phyloP scores from a whole-genome alignment of 1,140 invertebrate species.

The Plodia interpunctella region DNA sequence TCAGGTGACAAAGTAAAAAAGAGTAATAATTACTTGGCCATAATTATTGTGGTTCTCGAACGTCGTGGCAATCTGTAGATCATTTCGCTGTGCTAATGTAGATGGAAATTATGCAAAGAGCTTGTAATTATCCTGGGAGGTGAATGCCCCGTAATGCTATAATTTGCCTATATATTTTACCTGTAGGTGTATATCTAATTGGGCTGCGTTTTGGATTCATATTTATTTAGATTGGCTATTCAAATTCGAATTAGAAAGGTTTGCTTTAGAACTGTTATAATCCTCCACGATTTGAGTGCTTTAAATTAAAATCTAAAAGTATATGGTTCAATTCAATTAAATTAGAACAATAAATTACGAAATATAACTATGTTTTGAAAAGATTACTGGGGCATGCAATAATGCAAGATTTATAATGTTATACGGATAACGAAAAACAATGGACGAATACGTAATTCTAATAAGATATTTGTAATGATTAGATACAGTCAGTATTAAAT shows the following conservation, averaged over 20 bases:
- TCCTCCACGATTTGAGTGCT: too few species aligned
- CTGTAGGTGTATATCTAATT: constrained; percentile 10
- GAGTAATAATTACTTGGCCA: constrained; percentile 40
- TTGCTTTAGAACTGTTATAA: too few species aligned
- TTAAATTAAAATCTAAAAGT: too few species aligned
- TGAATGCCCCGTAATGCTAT: constrained; percentile 50
- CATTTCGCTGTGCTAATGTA: constrained; percentile 60
- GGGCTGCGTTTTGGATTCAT: not conserved
- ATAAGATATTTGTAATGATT: not conserved
- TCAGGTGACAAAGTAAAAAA: constrained; percentile 48
- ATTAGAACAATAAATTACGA: not conserved
- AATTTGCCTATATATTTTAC: constrained; percentile 43
- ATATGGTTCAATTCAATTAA: not conserved
- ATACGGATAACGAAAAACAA: not conserved
- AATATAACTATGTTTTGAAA: not conserved
- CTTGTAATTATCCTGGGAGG: constrained; percentile 52
- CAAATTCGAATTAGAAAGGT: too few species aligned
- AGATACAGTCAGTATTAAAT: too few species aligned
- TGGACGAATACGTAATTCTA: not conserved
- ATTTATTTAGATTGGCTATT: not conserved
- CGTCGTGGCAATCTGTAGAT: constrained; percentile 56
- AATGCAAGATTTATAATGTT: not conserved
- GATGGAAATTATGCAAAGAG: constrained; percentile 62
- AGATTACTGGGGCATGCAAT: not conserved
- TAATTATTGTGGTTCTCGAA: constrained; percentile 52